phyloP scores from a whole-genome alignment of 2,113 vertebrate species.

The Paratilapia polleni region DNA sequence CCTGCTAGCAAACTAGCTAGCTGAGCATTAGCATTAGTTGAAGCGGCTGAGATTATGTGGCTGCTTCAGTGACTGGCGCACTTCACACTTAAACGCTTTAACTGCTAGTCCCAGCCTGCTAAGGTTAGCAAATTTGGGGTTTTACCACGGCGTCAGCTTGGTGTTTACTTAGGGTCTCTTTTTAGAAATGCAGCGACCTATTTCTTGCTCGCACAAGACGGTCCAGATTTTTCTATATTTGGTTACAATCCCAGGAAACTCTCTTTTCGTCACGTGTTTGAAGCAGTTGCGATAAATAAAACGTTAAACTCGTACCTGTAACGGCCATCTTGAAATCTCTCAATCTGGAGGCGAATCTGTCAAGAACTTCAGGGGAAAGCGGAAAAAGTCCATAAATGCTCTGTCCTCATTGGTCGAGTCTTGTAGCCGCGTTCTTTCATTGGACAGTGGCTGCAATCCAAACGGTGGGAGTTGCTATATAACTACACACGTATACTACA shows the following conservation, averaged over 20 bases:
- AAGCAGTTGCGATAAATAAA: slow-evolving; percentile 40
- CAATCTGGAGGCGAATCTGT: slow-evolving; percentile 81
- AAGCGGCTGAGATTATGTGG: slow-evolving; percentile 55
- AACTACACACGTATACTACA: background rate
- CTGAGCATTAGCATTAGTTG: slow-evolving; percentile 11
- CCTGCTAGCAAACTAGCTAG: slow-evolving; percentile 8
- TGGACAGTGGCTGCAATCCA: slow-evolving; percentile 10
- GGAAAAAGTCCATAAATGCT: slow-evolving; percentile 68
- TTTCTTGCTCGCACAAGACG: background rate
- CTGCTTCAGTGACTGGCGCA: slow-evolving; percentile 25
- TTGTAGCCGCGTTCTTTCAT: slow-evolving; percentile 12
- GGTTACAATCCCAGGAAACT: too few species aligned
- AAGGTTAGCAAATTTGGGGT: slow-evolving; percentile 51
- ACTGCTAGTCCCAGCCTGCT: slow-evolving; percentile 48
- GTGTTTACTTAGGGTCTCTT: slow-evolving; percentile 19
- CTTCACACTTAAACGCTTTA: slow-evolving; percentile 11
- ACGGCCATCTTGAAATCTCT: slow-evolving; percentile 85
- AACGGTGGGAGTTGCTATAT: background rate
- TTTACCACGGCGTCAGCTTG: slow-evolving; percentile 53
- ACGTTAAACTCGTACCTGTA: slow-evolving; percentile 81
- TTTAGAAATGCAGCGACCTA: background rate
- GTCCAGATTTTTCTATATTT: too few species aligned
- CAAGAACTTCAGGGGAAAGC: slow-evolving; percentile 77
- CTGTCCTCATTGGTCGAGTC: slow-evolving; percentile 68
- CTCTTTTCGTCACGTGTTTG: background rate